These are phyloP conservation scores for Synanthedon vespiformis DNA, from an alignment of 2,888 invertebrate genomes.

Conservation along the genomic window DNA sequence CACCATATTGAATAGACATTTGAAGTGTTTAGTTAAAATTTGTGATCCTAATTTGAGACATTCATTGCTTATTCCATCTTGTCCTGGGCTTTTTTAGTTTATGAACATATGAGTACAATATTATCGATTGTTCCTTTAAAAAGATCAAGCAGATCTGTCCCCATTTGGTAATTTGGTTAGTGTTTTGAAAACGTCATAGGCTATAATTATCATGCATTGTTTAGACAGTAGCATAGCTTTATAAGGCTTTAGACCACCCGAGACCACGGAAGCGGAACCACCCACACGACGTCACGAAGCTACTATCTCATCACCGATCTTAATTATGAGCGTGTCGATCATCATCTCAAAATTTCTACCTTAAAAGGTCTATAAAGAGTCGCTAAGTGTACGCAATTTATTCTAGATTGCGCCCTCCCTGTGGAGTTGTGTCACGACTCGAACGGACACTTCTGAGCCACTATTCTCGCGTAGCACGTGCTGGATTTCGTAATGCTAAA, in stretches of 20 bases:
- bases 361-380: conserved; percentile 68
- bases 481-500: conserved; percentile 27
- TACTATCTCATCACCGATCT: conserved; percentile 50
- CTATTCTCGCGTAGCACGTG: conserved; percentile 26
- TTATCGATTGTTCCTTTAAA: no score
- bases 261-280: conserved; percentile 63
- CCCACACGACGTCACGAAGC: conserved; percentile 62
- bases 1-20: no score
- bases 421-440: conserved; percentile 58
- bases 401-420: conserved; percentile 54
- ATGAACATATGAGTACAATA: no score
- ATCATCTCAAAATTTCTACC: conserved; percentile 67
- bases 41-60: no score
- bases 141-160: no score
- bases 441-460: conserved; percentile 56
- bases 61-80: no score
- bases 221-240: conserved; percentile 27
- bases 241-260: conserved; percentile 43
- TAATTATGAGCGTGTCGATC: conserved; percentile 69
- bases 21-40: no score
- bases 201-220: background rate
- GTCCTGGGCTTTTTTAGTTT: no score
- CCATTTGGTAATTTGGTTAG: background rate
- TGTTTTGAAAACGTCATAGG: background rate
- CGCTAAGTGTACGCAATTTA: conserved; percentile 65